Conservation (phyloP, 2,888 invertebrate species). For the Microplitis manilae region DNA sequence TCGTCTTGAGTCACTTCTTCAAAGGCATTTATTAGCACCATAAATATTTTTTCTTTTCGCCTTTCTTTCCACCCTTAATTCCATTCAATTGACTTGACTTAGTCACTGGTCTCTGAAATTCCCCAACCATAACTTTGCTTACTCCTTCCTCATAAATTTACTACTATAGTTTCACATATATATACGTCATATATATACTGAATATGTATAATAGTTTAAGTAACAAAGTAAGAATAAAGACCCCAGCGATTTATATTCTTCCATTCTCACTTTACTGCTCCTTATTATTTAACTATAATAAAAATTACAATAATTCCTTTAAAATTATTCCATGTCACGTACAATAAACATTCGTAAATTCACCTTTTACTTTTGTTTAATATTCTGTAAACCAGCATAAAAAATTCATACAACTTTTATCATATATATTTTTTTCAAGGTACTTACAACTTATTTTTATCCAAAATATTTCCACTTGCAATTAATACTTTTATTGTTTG, state of each 20-base stretch:
- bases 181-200: neutral
- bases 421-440: neutral
- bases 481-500: too few species aligned
- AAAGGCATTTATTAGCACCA: conserved; percentile 26
- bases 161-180: neutral
- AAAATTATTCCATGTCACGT: neutral
- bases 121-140: conserved; percentile 17
- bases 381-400: neutral
- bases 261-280: conserved; percentile 6
- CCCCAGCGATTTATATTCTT: neutral
- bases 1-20: neutral
- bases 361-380: neutral
- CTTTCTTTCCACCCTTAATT: conserved; percentile 39
- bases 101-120: conserved; percentile 35
- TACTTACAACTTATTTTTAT: neutral
- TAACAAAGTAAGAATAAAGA: neutral
- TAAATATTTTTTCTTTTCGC: conserved; percentile 30
- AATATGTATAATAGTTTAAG: neutral
- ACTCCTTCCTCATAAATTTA: neutral
- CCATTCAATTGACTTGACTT: conserved; percentile 42
- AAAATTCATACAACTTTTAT: neutral
- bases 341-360: too few species aligned
- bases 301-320: neutral
- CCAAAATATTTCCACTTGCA: neutral
- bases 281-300: neutral